phyloP scores from a whole-genome alignment of 1,140 invertebrate genomes.

The Drosophila pachea region DNA sequence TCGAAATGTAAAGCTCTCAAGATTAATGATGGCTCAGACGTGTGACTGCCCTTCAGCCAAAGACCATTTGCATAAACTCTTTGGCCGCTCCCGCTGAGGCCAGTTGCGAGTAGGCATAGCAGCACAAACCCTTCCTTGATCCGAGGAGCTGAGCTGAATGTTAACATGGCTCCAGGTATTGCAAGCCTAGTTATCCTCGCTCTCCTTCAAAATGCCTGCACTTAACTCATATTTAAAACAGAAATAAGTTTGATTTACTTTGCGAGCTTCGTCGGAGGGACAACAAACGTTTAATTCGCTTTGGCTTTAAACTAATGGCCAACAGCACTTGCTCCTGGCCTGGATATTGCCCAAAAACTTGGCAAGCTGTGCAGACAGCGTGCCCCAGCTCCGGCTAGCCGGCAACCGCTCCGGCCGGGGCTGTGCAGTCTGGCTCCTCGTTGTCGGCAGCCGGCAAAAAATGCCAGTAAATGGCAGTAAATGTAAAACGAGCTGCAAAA shows the following conservation, averaged over 20 bases:
- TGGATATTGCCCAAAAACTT: slow-evolving; percentile 23
- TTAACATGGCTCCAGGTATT: too few relatives aligned
- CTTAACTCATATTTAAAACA: neutral
- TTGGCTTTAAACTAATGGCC: neutral
- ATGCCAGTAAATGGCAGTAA: slow-evolving; percentile 63
- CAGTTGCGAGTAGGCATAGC: too few relatives aligned
- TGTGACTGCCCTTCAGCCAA: neutral
- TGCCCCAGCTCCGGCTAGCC: neutral
- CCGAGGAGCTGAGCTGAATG: too few relatives aligned
- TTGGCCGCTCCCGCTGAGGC: too few relatives aligned
- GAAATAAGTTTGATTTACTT: neutral
- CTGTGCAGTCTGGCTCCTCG: slow-evolving; percentile 24
- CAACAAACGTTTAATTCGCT: slow-evolving; percentile 4
- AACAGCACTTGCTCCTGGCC: neutral
- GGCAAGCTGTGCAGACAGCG: slow-evolving; percentile 30
- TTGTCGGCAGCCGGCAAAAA: slow-evolving; percentile 35
- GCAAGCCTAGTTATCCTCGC: too few relatives aligned
- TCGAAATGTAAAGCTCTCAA: slow-evolving; percentile 14
- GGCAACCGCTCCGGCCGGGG: neutral
- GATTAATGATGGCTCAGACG: slow-evolving; percentile 27
- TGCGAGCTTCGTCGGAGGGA: neutral
- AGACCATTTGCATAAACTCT: neutral
- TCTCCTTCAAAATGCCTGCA: too few relatives aligned
- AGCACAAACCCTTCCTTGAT: too few relatives aligned
- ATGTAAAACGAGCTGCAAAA: slow-evolving; percentile 59